Evolutionary conservation across 2,797 vertebrate species (phyloP).

Genomic region (Sebastes miniatus): DNA sequence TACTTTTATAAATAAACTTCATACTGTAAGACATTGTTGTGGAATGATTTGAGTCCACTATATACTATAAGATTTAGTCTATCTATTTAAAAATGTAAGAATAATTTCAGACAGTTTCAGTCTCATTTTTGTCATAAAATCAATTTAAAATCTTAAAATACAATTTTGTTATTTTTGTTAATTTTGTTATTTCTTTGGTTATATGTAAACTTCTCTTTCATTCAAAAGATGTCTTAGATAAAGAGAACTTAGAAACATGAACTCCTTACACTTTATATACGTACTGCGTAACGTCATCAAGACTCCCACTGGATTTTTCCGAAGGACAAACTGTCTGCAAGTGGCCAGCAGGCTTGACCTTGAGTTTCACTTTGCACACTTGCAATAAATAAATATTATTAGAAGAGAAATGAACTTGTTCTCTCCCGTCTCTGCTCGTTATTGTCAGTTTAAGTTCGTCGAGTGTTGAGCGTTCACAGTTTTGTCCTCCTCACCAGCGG

Average conservation of each 20-base stretch:
- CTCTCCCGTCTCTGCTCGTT: conserved; percentile 8
- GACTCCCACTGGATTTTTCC: conserved; percentile 18
- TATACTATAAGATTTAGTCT: neutral
- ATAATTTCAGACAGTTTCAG: neutral
- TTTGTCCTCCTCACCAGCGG: conserved; percentile 62
- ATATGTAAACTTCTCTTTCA: neutral
- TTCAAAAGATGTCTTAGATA: neutral
- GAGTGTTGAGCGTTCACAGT: conserved; percentile 37
- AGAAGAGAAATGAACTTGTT: conserved; percentile 21
- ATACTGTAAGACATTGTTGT: neutral
- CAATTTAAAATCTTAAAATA: neutral
- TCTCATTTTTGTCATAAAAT: neutral
- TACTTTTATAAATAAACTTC: neutral
- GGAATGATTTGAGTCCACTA: neutral
- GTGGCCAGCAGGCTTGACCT: conserved; percentile 36
- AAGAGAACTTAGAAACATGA: neutral
- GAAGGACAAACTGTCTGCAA: conserved; percentile 2
- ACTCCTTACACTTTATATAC: neutral
- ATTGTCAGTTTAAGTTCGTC: conserved; percentile 30
- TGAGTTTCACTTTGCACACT: conserved; percentile 8
- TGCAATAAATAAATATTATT: conserved; percentile 32
- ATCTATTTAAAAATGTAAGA: neutral
- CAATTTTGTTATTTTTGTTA: neutral
- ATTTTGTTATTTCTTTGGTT: neutral
- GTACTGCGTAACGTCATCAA: neutral